Conservation (phyloP, 2,888 invertebrate species). For the Monoplex corrugatus region DNA sequence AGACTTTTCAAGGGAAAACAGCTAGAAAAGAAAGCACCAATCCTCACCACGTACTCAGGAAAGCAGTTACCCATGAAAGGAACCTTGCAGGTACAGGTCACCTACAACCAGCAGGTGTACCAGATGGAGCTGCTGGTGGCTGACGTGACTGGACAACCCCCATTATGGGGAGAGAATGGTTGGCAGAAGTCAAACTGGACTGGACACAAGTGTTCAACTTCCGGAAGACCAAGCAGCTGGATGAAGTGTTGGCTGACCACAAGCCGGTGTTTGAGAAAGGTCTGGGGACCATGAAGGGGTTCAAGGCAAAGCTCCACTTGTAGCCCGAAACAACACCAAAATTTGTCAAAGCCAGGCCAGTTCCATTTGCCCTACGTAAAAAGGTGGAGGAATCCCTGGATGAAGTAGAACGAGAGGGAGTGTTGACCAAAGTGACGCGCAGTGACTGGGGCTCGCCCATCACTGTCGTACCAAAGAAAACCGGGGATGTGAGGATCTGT, state of each 20-base stretch:
- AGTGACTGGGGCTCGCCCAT: constrained; percentile 60
- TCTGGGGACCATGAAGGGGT: not conserved
- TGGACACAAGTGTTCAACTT: not conserved
- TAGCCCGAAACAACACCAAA: constrained; percentile 52
- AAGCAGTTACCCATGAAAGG: too few relatives aligned
- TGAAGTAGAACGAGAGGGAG: not conserved
- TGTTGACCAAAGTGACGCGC: constrained; percentile 42
- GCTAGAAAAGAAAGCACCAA: too few relatives aligned
- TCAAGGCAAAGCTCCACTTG: constrained; percentile 54
- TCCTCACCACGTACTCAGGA: too few relatives aligned
- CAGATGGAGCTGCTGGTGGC: not conserved
- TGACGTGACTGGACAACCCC: not conserved
- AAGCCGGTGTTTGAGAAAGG: not conserved
- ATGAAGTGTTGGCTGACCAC: not conserved
- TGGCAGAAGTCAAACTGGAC: not conserved
- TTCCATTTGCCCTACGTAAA: constrained; percentile 54
- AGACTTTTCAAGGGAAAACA: too few relatives aligned
- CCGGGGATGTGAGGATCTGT: constrained; percentile 61
- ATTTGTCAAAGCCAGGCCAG: constrained; percentile 62
- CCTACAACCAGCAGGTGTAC: not conserved
- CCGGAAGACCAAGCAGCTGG: not conserved
- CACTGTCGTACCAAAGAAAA: constrained; percentile 52
- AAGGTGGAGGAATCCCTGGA: constrained; percentile 52
- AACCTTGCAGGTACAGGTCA: too few relatives aligned
- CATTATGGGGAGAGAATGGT: constrained; percentile 12